Evolutionary conservation across 2,888 invertebrate genomes (phyloP), one percentile per base, ranked within the genome.

Genomic region (Thecocarcelia acutangulata): DNA sequence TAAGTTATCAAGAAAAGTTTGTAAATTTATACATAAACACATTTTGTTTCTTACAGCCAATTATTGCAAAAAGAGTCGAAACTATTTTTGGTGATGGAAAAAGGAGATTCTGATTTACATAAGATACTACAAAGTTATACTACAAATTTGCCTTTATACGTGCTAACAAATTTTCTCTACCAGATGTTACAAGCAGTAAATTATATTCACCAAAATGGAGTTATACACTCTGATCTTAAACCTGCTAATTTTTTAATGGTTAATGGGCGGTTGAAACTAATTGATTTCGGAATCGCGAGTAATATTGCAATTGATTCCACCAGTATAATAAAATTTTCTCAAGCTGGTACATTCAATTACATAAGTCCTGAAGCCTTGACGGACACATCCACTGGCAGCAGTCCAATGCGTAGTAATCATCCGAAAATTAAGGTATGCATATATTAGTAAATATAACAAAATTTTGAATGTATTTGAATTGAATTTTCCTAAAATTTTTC

Each of bases 241-340:
- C 99, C 99, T 0, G 97, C 97, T 0, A 99, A 99, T 91, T 99
- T 99, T 91, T 92, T 99, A 50, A 92, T 97, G 88, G 96, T 97
- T 6, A 93, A 94, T 83, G 96, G 96, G 1, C 93, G 95, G 52
- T 91, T 99, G 72, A 99, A 99, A 92, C 92, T 99, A 76, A 99
- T 99, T 85, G 99, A 99, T 92, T 99, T 99, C 92, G 99, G 98
- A 69, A 98, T 99, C 87, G 96, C 98, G 59, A 96, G 97, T 58
- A 94, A 95, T 66, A 93, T 98, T 84, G 95, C 96, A 85, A 93
- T 93, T 74, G 97, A 98, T 90, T 95, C 95, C 90, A 98, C 98
- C 0, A 96, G 96, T 87, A 96, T 98, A 75, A 93, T 96, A 66
- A 96, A 96, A 89, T 93, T 95, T 86, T 94, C 94, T 85, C 94